phyloP scores from a whole-genome alignment of 2,797 vertebrate genomes.

The Spondyliosoma cantharus region DNA sequence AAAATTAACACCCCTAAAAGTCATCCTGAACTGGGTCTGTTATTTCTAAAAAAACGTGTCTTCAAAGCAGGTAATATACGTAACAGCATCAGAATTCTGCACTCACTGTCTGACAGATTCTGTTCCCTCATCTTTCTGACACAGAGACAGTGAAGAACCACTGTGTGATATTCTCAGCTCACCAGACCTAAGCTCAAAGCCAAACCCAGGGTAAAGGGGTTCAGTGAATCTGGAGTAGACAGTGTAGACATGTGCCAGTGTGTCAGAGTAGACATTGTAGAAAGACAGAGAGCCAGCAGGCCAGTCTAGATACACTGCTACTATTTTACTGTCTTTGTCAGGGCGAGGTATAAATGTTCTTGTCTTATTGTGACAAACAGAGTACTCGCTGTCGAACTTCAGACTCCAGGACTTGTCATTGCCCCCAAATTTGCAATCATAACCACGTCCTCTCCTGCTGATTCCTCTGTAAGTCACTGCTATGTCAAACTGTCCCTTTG shows the following conservation, averaged over 20 bases:
- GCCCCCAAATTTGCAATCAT: neutral
- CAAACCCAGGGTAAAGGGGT: slow-evolving; percentile 31
- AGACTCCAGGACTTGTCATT: slow-evolving; percentile 36
- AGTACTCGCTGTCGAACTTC: accelerated
- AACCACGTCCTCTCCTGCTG: neutral
- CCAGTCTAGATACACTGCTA: slow-evolving; percentile 45
- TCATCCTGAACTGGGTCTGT: neutral
- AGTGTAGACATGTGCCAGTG: slow-evolving; percentile 18
- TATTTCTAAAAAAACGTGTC: too few species aligned
- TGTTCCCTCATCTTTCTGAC: neutral
- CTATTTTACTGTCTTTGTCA: neutral
- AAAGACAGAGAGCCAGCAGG: slow-evolving; percentile 40
- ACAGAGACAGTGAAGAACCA: neutral
- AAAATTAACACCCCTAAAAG: too few species aligned
- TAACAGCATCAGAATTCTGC: too few species aligned
- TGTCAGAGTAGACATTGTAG: slow-evolving; percentile 19
- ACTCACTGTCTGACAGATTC: neutral
- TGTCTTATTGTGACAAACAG: neutral
- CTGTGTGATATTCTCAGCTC: accelerated
- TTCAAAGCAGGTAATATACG: too few species aligned
- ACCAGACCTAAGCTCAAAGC: neutral
- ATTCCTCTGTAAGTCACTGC: slow-evolving; percentile 22
- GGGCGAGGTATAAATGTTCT: accelerated
- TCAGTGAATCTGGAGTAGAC: slow-evolving; percentile 31
- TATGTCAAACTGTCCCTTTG: accelerated